Conservation (phyloP, 2,113 vertebrate species). For the Antechinus stuartii region DNA sequence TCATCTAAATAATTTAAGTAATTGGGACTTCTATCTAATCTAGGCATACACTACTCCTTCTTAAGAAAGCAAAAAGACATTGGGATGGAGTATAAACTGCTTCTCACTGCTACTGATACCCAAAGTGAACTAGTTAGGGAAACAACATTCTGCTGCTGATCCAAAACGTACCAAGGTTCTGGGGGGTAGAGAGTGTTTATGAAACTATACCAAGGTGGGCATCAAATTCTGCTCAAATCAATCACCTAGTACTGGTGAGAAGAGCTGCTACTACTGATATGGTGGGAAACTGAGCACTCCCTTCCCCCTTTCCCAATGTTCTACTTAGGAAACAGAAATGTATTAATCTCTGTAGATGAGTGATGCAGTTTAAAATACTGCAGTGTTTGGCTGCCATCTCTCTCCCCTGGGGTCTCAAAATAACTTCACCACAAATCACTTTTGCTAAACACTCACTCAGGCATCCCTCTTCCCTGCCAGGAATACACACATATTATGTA, state of each 20-base stretch:
- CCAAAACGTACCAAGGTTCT: neutral
- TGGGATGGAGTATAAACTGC: neutral
- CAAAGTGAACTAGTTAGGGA: neutral
- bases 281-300: slow-evolving; percentile 26
- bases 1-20: slow-evolving; percentile 1
- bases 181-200: neutral
- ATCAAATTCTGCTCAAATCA: neutral
- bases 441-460: slow-evolving; percentile 61
- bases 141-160: neutral
- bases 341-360: slow-evolving; percentile 79
- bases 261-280: slow-evolving; percentile 14
- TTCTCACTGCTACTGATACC: neutral
- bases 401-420: slow-evolving; percentile 74
- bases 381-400: slow-evolving; percentile 70
- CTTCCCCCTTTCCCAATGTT: slow-evolving; percentile 53
- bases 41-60: neutral
- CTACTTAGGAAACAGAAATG: slow-evolving; percentile 60
- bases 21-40: neutral
- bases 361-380: slow-evolving; percentile 78
- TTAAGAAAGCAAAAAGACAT: neutral
- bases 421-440: slow-evolving; percentile 79
- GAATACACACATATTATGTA: slow-evolving; percentile 61
- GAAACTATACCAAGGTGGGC: neutral
- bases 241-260: slow-evolving; percentile 28
- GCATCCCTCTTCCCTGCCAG: slow-evolving; percentile 62